Evolutionary conservation across 2,797 vertebrate species (phyloP).

Genomic region (Poeciliopsis presidionis): DNA sequence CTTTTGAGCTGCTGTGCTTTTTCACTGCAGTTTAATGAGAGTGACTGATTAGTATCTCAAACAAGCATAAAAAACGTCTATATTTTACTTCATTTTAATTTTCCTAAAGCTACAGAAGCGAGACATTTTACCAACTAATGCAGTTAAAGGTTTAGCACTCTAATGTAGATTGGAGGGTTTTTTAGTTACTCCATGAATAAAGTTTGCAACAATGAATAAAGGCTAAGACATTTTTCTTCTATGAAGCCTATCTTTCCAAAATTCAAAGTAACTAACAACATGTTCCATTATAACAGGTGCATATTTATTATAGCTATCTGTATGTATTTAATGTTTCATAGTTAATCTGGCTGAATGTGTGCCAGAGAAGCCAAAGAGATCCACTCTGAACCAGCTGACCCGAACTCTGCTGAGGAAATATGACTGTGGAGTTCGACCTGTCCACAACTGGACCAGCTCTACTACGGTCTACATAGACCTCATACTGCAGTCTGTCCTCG

Average conservation of each 20-base stretch:
- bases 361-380: conserved; percentile 78
- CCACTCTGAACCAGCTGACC: conserved; percentile 83
- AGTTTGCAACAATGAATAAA: background rate
- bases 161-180: background rate
- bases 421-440: conserved; percentile 84
- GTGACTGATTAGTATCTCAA: background rate
- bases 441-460: conserved; percentile 82
- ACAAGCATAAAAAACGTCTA: background rate
- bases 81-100: background rate
- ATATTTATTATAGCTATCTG: background rate
- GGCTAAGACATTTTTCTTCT: background rate
- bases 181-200: background rate
- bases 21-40: no score
- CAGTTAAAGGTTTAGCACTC: background rate
- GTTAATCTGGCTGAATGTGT: conserved; percentile 65
- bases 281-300: background rate
- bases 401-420: conserved; percentile 83
- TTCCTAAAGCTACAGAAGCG: background rate
- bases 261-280: background rate
- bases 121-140: no score
- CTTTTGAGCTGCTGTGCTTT: no score
- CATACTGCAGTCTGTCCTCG: conserved; percentile 83
- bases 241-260: background rate
- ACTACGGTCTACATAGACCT: conserved; percentile 85
- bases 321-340: conserved; percentile 9